phyloP scores from a whole-genome alignment of 92 coral and sea anemone species.

The Zoanthus sociatus region DNA sequence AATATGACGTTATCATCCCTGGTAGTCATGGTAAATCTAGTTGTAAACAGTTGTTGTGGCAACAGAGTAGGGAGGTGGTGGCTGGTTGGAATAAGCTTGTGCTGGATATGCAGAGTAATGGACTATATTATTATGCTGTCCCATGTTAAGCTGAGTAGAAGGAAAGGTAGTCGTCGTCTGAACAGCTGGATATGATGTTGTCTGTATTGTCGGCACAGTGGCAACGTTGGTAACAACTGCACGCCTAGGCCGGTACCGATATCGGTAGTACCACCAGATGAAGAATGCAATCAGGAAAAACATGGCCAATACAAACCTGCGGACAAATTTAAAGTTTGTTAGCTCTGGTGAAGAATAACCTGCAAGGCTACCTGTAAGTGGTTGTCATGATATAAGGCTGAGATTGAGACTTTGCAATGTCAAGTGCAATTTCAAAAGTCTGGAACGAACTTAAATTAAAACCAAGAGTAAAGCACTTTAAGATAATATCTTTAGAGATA shows the following conservation, averaged over 20 bases:
- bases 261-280: slow-evolving; percentile 97
- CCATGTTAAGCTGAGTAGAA: slow-evolving; percentile 19
- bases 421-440: too few species aligned
- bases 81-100: slow-evolving; percentile 16
- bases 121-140: background rate
- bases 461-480: too few species aligned
- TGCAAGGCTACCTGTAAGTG: background rate
- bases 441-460: too few species aligned
- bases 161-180: slow-evolving; percentile 16
- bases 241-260: slow-evolving; percentile 85
- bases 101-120: slow-evolving; percentile 45
- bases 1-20: background rate
- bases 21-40: background rate
- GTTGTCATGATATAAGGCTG: background rate
- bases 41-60: slow-evolving; percentile 43
- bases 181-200: slow-evolving; percentile 44
- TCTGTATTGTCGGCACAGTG: slow-evolving; percentile 49
- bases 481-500: too few species aligned
- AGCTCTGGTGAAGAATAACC: background rate
- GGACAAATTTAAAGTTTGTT: background rate
- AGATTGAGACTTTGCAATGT: too few species aligned
- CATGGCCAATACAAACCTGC: slow-evolving; percentile 71
- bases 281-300: slow-evolving; percentile 64
- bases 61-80: slow-evolving; percentile 64
- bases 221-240: slow-evolving; percentile 47